Evolutionary conservation across 2,797 vertebrate species (phyloP), one percentile per base, ranked within the genome.

Genomic region (Enteromius afrohamiltoni): DNA sequence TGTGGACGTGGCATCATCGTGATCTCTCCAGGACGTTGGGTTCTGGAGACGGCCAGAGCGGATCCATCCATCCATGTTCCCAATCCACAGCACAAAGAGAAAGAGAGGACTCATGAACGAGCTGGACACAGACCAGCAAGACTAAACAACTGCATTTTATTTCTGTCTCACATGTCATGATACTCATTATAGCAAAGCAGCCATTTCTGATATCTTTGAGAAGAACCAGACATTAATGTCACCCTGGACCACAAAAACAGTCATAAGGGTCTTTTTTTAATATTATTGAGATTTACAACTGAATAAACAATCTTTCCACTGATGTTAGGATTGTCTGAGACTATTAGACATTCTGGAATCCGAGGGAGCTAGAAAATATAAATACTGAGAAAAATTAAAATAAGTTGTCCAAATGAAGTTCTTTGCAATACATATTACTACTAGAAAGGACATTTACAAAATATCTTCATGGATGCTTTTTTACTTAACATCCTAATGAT

Each of bases 11-110:
- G 98, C 98, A 88, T 99, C 98, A 92, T 99, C 98, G 4, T 99
- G 98, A 94, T 99, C 98, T 97, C 98, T 96, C 98, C 98, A 99
- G 94, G 98, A 99, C 90, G 97, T 96, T 92, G 98, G 98, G 93
- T 99, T 99, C 98, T 99, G 95, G 93, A 93, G 94, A 94, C 94
- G 92, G 90, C 91, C 86, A 92, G 68, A 89, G 89, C 89, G 88
- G 81, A 89, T 90, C 89, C 91, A 90, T 94, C 93, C 93, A 86
- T 92, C 91, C 92, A 88, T 88, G 88, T 94, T 93, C 92, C 91
- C 87, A 92, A 86, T 92, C 93, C 91, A 93, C 90, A 91, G 93
- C 93, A 82, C 93, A 93, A 91, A 92, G 55, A 74, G 76, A 71
- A 78, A 85, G 79, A 79, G 29, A 51, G 87, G 29, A 37, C 45